Evolutionary conservation across 2,113 vertebrate genomes (phyloP), one percentile per base, ranked within the genome.

Genomic region (Telmatochromis brachygnathus): DNA sequence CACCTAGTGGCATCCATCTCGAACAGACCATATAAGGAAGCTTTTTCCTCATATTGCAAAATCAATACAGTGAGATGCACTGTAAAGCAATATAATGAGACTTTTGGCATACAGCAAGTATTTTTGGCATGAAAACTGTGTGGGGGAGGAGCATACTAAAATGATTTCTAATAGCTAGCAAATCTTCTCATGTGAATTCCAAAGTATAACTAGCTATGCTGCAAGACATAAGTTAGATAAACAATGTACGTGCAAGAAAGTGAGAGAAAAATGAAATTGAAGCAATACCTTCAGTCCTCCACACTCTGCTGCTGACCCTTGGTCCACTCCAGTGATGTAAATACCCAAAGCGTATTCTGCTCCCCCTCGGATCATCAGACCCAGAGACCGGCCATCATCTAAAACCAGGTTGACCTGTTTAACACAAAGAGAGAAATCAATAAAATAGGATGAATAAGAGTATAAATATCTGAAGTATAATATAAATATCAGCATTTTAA

Each of bases 271-370:
- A 55, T 33, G 13, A 82, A 33, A 49, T 2, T 30, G 19, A 85
- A 55, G 37, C 2, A 7, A 92, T 96, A 99, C 99, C 98, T 99
- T 99, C 75, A 99, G 94, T 55, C 98, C 98, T 1, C 98, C 97
- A 84, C 97, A 97, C 90, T 99, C 98, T 2, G 98, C 98, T 75
- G 98, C 99, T 0, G 98, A 99, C 21, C 97, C 98, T 2, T 97
- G 95, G 94, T 99, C 98, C 91, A 99, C 98, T 0, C 99, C 99
- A 0, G 99, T 98, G 96, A 99, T 97, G 94, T 99, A 99, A 91
- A 99, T 98, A 42, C 99, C 99, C 81, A 99, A 94, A 23, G 98
- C 97, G 6, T 99, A 99, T 60, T 99, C 99, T 0, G 97, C 97
- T 81, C 99, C 99, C 5, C 99, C 99, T 2, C 99, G 96, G 90